These are phyloP conservation scores for Ormyrus rosae DNA, from an alignment of 2,888 invertebrate genomes.

Conservation along the genomic window DNA sequence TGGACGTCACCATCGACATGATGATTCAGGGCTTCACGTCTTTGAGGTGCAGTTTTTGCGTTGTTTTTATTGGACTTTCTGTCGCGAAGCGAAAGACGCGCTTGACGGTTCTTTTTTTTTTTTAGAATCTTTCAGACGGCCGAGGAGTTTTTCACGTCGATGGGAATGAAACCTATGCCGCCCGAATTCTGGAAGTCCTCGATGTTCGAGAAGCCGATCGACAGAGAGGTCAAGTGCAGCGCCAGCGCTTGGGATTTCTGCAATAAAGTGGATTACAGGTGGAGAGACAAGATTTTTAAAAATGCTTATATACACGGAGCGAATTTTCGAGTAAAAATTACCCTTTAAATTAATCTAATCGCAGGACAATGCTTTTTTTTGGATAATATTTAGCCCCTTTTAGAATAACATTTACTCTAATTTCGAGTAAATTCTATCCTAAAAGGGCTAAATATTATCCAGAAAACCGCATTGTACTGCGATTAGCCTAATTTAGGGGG, in stretches of 20 bases:
- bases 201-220: constrained; percentile 85
- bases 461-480: too few relatives aligned
- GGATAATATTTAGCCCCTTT: too few relatives aligned
- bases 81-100: not conserved
- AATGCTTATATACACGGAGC: too few relatives aligned
- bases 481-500: too few relatives aligned
- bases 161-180: constrained; percentile 88
- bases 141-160: constrained; percentile 88
- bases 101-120: constrained; percentile 13
- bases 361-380: too few relatives aligned
- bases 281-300: too few relatives aligned
- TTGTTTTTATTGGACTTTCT: not conserved
- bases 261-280: constrained; percentile 90
- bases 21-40: constrained; percentile 85
- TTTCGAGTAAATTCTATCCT: too few relatives aligned
- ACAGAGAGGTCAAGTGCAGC: constrained; percentile 84
- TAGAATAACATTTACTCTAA: too few relatives aligned
- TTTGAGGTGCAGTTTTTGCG: constrained; percentile 77
- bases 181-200: constrained; percentile 91
- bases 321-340: too few relatives aligned
- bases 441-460: too few relatives aligned
- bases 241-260: constrained; percentile 93
- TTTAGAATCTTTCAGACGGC: constrained; percentile 88
- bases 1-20: constrained; percentile 89
- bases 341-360: too few relatives aligned